A percentile compares a stretch with the other conserved stretches of the same genome.
Conservation (phyloP, 1,140 invertebrate genomes). For the Glossosoma conforme region DNA sequence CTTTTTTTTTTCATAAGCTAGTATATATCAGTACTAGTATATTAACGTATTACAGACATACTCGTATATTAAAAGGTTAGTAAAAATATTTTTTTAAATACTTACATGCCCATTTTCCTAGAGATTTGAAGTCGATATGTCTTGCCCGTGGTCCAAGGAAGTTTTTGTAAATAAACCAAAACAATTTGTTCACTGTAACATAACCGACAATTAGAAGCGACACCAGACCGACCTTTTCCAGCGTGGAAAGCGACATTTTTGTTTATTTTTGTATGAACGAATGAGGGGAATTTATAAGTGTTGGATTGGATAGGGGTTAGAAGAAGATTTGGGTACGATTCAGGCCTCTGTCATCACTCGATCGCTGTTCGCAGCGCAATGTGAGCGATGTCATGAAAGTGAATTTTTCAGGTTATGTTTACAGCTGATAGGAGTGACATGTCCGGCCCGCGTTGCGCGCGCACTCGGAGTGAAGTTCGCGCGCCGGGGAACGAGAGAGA, state of each 20-base stretch:
- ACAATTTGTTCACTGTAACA: slow-evolving; percentile 15
- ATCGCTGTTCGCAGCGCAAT: background rate
- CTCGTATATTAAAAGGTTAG: too few relatives aligned
- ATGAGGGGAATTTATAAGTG: background rate
- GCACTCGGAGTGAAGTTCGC: slow-evolving; percentile 5
- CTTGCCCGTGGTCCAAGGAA: slow-evolving; percentile 23
- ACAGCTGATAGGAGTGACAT: slow-evolving; percentile 4
- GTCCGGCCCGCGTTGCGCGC: slow-evolving; percentile 5
- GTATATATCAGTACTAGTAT: too few relatives aligned
- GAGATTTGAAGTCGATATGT: slow-evolving; percentile 22
- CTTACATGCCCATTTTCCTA: slow-evolving; percentile 29
- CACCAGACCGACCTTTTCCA: slow-evolving; percentile 27
- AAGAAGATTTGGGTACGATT: too few relatives aligned
- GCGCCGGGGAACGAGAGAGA: slow-evolving; percentile 11
- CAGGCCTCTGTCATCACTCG: too few relatives aligned
- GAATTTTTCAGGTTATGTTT: slow-evolving; percentile 13
- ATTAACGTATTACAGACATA: too few relatives aligned
- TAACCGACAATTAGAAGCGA: slow-evolving; percentile 21
- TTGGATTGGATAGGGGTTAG: too few relatives aligned
- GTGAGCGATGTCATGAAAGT: slow-evolving; percentile 4
- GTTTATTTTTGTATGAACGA: background rate
- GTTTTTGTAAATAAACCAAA: slow-evolving; percentile 21
- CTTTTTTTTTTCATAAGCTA: too few relatives aligned
- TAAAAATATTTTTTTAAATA: too few relatives aligned
- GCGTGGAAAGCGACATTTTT: slow-evolving; percentile 13